These are phyloP conservation scores for Alligator sinensis DNA, from an alignment of 2,113 vertebrate genomes.

Conservation along the genomic window DNA sequence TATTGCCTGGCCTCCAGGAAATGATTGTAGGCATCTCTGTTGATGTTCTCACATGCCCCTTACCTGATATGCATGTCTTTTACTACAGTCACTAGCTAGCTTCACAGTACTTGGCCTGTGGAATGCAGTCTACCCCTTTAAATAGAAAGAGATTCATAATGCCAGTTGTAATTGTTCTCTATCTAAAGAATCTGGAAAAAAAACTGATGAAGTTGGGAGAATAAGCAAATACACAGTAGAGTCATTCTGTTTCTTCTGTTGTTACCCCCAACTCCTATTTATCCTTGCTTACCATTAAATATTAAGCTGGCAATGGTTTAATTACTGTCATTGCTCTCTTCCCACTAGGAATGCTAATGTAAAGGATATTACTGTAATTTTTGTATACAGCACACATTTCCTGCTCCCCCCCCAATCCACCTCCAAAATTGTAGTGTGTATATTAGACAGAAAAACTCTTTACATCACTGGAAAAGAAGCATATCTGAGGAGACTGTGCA, in stretches of 20 bases:
- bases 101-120: rapidly evolving
- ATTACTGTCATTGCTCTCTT: too few species aligned
- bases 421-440: too few species aligned
- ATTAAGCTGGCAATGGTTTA: too few species aligned
- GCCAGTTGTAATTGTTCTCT: not conserved
- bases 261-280: too few species aligned
- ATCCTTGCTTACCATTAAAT: too few species aligned
- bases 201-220: not conserved
- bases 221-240: not conserved
- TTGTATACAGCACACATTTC: too few species aligned
- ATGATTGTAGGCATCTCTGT: not conserved
- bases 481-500: too few species aligned
- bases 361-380: too few species aligned
- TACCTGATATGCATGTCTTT: not conserved
- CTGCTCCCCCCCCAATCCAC: too few species aligned
- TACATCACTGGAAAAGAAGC: too few species aligned
- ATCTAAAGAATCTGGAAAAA: not conserved
- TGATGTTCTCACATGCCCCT: not conserved
- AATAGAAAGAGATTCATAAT: not conserved
- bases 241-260: not conserved
- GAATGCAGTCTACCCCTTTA: not conserved
- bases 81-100: not conserved
- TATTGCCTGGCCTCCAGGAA: conserved; percentile 14
- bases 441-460: too few species aligned
- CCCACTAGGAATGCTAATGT: too few species aligned